Conservation (phyloP, 2,113 vertebrate genomes). For the Percina caprodes region DNA sequence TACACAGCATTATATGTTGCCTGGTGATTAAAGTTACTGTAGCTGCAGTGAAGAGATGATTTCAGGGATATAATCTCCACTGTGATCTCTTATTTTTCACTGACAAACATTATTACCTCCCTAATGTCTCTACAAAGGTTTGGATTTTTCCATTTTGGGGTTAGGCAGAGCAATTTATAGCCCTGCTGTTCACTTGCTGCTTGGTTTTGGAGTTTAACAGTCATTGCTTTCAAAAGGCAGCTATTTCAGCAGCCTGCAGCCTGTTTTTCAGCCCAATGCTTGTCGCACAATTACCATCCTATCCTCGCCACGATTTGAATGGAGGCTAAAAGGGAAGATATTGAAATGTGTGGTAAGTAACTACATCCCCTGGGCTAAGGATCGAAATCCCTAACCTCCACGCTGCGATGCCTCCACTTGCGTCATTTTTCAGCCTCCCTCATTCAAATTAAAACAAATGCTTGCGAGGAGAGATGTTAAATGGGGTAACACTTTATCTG, state of each 20-base stretch:
- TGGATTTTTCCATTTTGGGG: conserved; percentile 49
- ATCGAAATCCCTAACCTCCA: conserved; percentile 48
- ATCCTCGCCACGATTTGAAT: conserved; percentile 55
- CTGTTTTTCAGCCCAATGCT: conserved; percentile 45
- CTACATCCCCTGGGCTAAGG: conserved; percentile 53
- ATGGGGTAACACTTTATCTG: not conserved
- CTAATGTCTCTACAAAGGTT: conserved; percentile 54
- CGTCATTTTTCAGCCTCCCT: conserved; percentile 30
- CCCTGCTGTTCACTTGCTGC: conserved; percentile 45
- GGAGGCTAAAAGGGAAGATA: conserved; percentile 57
- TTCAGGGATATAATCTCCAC: conserved; percentile 28
- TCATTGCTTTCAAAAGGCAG: conserved; percentile 54
- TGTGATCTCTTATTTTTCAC: conserved; percentile 26
- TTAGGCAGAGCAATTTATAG: conserved; percentile 49
- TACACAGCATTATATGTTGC: not conserved
- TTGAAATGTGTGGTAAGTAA: conserved; percentile 65
- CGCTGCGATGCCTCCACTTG: conserved; percentile 38
- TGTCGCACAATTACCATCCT: conserved; percentile 64
- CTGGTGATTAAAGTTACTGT: conserved; percentile 52
- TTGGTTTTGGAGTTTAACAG: conserved; percentile 61
- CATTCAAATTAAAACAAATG: conserved; percentile 48
- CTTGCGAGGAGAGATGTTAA: conserved; percentile 37
- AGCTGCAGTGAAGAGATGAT: conserved; percentile 48
- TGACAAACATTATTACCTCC: conserved; percentile 61
- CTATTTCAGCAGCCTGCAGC: conserved; percentile 58